Base-by-base conservation (phyloP, 2,797 vertebrate species). In the Perodicticus potto region DNA sequence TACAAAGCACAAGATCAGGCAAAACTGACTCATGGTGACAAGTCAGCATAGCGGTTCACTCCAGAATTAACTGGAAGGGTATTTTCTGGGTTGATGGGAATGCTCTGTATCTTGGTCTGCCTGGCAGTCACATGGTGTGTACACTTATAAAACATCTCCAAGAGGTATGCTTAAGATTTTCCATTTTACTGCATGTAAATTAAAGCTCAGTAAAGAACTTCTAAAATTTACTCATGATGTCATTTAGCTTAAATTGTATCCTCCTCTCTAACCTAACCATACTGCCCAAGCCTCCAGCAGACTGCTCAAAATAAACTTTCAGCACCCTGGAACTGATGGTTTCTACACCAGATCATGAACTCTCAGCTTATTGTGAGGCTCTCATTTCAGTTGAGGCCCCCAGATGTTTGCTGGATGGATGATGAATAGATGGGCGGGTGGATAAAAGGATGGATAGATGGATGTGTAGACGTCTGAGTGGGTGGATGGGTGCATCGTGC, bases 221-320 rank as follows among this genome's bases (percentile, higher is more conserved):
- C 78, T 81, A 74, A 89, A 95, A 89, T 90, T 49, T 49, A 90
- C 29, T 81, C 37, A 90, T 77, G 43, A 43, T 37, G 16, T 93
- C 87, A 87, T 83, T 77, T 94, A 86, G 63, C 23, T 87, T 88
- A 45, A 94, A 83, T 76, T 70, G 37, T 43, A 89, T 67, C 59
- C 25, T 87, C 80, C 22, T 77, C 43, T 77, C 65, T 72, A 94
- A 61, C 25, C 19, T 53, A 86, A 10, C 45, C 84, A 45, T 86
- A 27, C 61, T 17, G 57, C 72, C n/a, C 82, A 92, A 76, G 16
- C 29, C 74, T 74, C 29, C 17, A 82, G 37, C 22, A 80, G 23
- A 82, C 61, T 93, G 67, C 55, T 92, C 82, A 92, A 92, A 94
- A 95, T 92, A 74, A 85, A 40, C 29, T 86, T 70, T 81, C 59